Percentiles rank a stretch among this genome's conserved stretches.
phyloP scores from a whole-genome alignment of 2,113 vertebrate species.

The Pseudopodoces humilis region DNA sequence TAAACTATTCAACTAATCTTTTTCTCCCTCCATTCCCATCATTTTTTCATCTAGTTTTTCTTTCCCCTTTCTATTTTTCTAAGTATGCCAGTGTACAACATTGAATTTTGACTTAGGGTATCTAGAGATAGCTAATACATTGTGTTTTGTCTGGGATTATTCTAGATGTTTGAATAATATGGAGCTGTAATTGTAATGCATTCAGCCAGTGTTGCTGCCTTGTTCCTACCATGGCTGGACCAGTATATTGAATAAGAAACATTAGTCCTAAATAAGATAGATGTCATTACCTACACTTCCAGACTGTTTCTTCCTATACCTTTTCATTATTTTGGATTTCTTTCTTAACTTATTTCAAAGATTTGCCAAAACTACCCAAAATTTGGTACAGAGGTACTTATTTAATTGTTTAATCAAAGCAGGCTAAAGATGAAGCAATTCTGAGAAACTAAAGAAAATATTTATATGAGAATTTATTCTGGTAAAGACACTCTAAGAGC shows the following conservation, averaged over 20 bases:
- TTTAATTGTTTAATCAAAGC: neutral
- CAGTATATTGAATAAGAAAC: neutral
- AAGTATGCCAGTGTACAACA: neutral
- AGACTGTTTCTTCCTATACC: neutral
- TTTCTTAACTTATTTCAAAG: neutral
- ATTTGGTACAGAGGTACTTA: neutral
- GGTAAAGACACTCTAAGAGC: neutral
- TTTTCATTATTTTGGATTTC: neutral
- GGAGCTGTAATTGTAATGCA: neutral
- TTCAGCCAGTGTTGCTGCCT: neutral
- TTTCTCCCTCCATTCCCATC: rapidly evolving
- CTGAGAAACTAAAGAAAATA: neutral
- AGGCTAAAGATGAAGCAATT: neutral
- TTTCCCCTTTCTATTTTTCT: neutral
- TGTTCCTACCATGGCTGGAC: neutral
- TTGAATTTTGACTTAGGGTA: neutral
- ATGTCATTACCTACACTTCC: neutral
- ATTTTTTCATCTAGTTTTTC: neutral
- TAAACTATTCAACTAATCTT: neutral
- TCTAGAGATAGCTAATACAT: neutral
- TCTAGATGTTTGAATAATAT: neutral
- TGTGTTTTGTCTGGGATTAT: neutral
- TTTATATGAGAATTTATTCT: neutral
- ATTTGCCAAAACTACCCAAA: neutral
- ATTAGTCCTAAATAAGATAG: neutral